phyloP scores from a whole-genome alignment of 2,113 vertebrate species.

The Reinhardtius hippoglossoides region DNA sequence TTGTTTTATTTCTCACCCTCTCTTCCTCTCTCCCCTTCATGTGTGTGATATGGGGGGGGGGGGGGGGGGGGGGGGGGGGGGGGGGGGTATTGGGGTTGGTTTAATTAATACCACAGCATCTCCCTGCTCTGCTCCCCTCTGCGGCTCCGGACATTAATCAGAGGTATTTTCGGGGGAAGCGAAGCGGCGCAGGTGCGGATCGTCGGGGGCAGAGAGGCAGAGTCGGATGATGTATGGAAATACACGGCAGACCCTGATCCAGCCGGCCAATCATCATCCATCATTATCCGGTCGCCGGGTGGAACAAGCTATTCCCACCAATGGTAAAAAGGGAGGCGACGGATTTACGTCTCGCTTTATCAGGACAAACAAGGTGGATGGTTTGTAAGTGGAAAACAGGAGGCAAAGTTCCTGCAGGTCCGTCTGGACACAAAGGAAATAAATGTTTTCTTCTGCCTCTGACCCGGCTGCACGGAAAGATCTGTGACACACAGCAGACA shows the following conservation, averaged over 20 bases:
- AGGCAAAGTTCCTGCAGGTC: slow-evolving; percentile 39
- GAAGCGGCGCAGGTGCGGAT: slow-evolving; percentile 76
- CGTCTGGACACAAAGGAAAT: slow-evolving; percentile 20
- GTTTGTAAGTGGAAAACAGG: slow-evolving; percentile 42
- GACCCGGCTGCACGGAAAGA: background rate
- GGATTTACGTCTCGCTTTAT: slow-evolving; percentile 52
- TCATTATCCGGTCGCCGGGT: slow-evolving; percentile 67
- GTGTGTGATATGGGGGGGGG: slow-evolving; percentile 33
- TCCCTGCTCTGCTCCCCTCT: slow-evolving; percentile 57
- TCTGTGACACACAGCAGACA: background rate
- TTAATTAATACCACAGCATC: slow-evolving; percentile 76
- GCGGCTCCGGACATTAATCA: slow-evolving; percentile 76
- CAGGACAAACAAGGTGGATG: slow-evolving; percentile 53
- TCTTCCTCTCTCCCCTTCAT: background rate
- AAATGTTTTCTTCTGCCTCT: background rate
- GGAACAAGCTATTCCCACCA: slow-evolving; percentile 64
- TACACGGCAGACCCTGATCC: slow-evolving; percentile 77
- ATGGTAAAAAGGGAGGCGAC: slow-evolving; percentile 57
- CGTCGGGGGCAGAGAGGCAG: slow-evolving; percentile 61
- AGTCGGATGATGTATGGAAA: slow-evolving; percentile 80
- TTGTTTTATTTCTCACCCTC: slow-evolving; percentile 18
- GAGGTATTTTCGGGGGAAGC: slow-evolving; percentile 76
- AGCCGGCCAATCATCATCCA: slow-evolving; percentile 80
- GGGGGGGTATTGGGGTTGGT: slow-evolving; percentile 50
- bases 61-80: slow-evolving; percentile 37